Evolutionary conservation across 2,888 invertebrate genomes (phyloP).

Genomic region (Platycnemis pennipes): DNA sequence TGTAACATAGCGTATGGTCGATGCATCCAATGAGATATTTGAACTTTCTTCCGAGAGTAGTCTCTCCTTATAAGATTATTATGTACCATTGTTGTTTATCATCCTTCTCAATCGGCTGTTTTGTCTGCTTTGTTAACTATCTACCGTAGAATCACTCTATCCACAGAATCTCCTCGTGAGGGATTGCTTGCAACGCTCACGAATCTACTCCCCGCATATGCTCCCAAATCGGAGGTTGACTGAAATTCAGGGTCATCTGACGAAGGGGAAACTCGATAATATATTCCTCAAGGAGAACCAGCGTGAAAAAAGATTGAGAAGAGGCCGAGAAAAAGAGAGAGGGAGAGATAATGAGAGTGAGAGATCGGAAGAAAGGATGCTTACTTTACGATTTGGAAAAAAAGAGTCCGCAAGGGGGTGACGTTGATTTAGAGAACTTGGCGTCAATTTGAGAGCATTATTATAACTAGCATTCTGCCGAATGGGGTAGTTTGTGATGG

Average conservation of each 20-base stretch:
- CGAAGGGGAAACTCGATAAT: background rate
- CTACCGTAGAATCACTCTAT: background rate
- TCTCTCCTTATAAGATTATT: too few species aligned
- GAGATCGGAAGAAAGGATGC: background rate
- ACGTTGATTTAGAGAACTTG: background rate
- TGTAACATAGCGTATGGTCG: too few species aligned
- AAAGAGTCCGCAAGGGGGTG: background rate
- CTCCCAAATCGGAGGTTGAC: background rate
- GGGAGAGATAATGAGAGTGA: background rate
- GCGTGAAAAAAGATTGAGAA: background rate
- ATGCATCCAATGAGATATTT: too few species aligned
- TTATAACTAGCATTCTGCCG: too few species aligned
- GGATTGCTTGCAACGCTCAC: too few species aligned
- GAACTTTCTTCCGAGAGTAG: too few species aligned
- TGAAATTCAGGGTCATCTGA: background rate
- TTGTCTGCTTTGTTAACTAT: too few species aligned
- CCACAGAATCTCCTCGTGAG: background rate
- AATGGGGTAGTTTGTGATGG: too few species aligned
- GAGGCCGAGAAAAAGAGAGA: background rate
- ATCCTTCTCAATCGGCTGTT: too few species aligned
- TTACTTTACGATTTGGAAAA: background rate
- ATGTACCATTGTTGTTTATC: too few species aligned
- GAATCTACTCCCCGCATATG: background rate
- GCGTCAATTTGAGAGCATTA: too few species aligned
- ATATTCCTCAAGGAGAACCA: constrained; percentile 2